These are phyloP conservation scores for Noctua pronuba DNA, from an alignment of 2,888 invertebrate genomes.

Conservation along the genomic window DNA sequence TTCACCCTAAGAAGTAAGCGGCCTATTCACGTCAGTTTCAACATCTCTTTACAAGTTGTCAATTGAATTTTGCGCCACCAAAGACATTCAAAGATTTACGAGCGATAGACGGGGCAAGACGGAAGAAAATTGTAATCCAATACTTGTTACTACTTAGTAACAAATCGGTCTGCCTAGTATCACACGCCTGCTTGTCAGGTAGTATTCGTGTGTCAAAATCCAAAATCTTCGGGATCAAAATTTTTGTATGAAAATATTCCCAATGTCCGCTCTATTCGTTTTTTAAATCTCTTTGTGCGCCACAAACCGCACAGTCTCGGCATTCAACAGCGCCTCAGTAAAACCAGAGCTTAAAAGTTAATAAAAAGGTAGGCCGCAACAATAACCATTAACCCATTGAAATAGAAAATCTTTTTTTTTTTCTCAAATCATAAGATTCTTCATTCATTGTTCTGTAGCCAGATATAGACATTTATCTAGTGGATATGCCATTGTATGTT, in stretches of 20 bases:
- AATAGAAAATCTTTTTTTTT: constrained; percentile 58
- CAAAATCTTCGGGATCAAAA: no score
- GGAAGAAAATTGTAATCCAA: no score
- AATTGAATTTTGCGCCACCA: neutral
- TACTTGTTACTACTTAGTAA: no score
- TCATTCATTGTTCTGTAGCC: constrained; percentile 55
- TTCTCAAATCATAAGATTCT: constrained; percentile 51
- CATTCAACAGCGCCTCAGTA: neutral
- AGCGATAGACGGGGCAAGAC: no score
- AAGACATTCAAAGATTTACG: no score
- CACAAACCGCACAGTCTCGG: neutral
- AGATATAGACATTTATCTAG: constrained; percentile 46
- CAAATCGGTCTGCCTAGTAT: no score
- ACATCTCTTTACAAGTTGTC: neutral
- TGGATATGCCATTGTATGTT: constrained; percentile 57
- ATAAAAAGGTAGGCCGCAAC: constrained; percentile 23
- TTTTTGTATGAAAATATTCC: no score
- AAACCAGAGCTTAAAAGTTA: neutral
- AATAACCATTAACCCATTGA: constrained; percentile 47
- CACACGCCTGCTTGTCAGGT: no score
- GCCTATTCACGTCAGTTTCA: neutral
- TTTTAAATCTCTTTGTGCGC: no score
- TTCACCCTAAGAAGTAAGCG: no score
- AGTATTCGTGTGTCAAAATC: no score
- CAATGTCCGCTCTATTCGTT: no score